A percentile compares a stretch with the other conserved stretches of the same genome.
Conservation (phyloP, 2,797 vertebrate genomes). For the Clarias laeviceps region DNA sequence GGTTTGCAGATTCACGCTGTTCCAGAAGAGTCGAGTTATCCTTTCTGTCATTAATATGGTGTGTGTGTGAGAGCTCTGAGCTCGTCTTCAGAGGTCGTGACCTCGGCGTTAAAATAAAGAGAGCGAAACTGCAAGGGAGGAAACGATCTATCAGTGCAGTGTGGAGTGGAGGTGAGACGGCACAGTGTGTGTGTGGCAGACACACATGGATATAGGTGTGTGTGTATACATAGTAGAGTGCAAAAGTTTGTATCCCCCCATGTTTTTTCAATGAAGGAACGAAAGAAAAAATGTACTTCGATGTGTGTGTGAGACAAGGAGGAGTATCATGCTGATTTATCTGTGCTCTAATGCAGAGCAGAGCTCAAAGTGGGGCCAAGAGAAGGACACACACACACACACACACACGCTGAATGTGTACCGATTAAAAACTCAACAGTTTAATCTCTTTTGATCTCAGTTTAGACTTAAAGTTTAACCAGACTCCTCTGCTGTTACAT, state of each 20-base stretch:
- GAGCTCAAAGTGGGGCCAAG: not conserved
- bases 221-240: not conserved
- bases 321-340: not conserved
- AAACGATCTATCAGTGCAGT: slow-evolving; percentile 20
- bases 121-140: slow-evolving; percentile 15
- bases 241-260: not conserved
- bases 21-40: not conserved
- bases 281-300: not conserved
- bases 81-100: not conserved
- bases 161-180: slow-evolving; percentile 19
- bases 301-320: not conserved
- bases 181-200: not conserved
- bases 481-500: not conserved
- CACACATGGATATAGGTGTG: not conserved
- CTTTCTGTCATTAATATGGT: not conserved
- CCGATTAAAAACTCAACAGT: not conserved
- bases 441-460: too few species aligned
- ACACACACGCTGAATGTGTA: not conserved
- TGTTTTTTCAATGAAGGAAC: not conserved
- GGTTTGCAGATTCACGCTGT: slow-evolving; percentile 6
- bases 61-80: slow-evolving; percentile 6
- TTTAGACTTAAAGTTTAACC: not conserved
- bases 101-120: slow-evolving; percentile 18
- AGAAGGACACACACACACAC: slow-evolving; percentile 7
- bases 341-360: slow-evolving; percentile 6